Evolutionary conservation across 2,113 vertebrate species (phyloP), one percentile per base, ranked within the genome.

Genomic region (Gasterosteus aculeatus): DNA sequence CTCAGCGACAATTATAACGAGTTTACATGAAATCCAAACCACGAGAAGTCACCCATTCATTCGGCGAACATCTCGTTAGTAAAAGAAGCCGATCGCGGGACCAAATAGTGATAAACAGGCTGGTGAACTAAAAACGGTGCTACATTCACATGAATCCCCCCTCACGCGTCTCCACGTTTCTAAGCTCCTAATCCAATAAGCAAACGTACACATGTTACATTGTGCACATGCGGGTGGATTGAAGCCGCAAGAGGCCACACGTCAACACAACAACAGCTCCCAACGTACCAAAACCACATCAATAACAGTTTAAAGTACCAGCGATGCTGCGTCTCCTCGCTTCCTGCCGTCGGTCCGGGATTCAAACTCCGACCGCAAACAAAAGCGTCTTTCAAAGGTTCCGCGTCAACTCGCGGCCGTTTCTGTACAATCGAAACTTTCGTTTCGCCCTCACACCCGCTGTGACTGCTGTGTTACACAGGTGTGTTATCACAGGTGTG

Each of bases 311-410:
- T 33, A 51, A 60, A 46, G 0, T 41, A 16, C 14, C 7, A 10
- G 3, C n/a, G 18, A 4, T 0, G 6, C 11, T 0, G 2, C 62
- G 42, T 7, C 38, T 3, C 31, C 16, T 31, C 44, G 29, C 14
- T 22, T 73, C 41, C 49, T 79, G 81, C 77, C 58, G 53, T 58
- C n/a, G 7, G 12, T 12, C 2, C 1, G 3, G 10, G 2, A 31
- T 12, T 79, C 7, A 29, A 4, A 1, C 56, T 6, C 80, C 88
- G 84, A 58, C 0, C 41, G 38, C 7, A 83, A 88, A 90, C 88
- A 85, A 47, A 2, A 22, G 38, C 53, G 7, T 4, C 0, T 14
- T 18, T 26, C 39, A 81, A 85, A 51, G 77, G 88, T 90, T 90
- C 88, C 88, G 84, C 46, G 10, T 54, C 47, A 19, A n/a, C 18